Evolutionary conservation across 2,888 invertebrate species (phyloP), one percentile per base, ranked within the genome.

Genomic region (Lasiommata megera): DNA sequence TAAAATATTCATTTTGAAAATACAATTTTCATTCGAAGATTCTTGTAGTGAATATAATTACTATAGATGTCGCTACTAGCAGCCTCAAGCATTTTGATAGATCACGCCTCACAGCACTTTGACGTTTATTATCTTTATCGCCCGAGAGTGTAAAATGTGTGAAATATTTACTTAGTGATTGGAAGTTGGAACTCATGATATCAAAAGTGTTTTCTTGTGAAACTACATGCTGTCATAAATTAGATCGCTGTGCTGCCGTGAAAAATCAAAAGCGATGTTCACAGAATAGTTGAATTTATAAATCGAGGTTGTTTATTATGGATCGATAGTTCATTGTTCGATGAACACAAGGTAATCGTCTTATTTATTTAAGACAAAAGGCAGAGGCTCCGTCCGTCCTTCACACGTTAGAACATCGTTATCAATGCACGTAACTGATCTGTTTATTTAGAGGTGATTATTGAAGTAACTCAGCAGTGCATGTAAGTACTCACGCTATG

Each of bases 381-480:
- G 79, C 77, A 68, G 67, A 68, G 67, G 70, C 63, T 68, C 70
- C 75, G 88, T 86, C 89, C 76, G 88, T 86, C 89, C 89, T 89
- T 89, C 89, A 86, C 84, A 84, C 84, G 84, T 87, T 85, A 84
- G 78, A 80, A 76, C 72, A 82, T 83, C 79, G 76, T 80, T 88
- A 85, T 84, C 81, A 86, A 82, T 85, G 85, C 84, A 86, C 82
- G 77, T 79, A 80, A 80, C 84, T 77, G 77, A 77, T 77, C 77
- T 72, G 77, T 80, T 79, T 77, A 74, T 76, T 78, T 80, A 77
- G 79, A 84, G 84, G 84, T 82, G 86, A 88, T 88, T 88, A 88
- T 80, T 78, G 80, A 78, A 79, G 78, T 84, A 83, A 85, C 80
- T 79, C 73, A 75, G 74, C 77, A 80, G 74, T 81, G 82, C 86